Evolutionary conservation across 1,140 invertebrate species (phyloP), one percentile per base, ranked within the genome.

Genomic region (Scaptomyza pallida): DNA sequence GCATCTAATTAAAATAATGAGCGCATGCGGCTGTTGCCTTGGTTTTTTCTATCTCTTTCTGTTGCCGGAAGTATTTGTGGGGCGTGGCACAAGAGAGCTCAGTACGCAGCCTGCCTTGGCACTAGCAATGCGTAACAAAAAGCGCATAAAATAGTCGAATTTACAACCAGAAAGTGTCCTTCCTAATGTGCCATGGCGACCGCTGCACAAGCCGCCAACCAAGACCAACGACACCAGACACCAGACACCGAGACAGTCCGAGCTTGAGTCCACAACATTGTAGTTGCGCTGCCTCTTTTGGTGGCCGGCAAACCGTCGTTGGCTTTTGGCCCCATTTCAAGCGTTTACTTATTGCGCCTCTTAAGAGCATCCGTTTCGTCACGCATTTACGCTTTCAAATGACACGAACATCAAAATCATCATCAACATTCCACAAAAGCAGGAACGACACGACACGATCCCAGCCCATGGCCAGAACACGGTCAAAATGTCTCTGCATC

Each of bases 341-440:
- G 57, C 73, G 69, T 77, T 80, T 74, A 88, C 71, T 80, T 79
- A 81, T 86, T 86, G 75, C 60, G 71, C 75, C 63, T 78, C 81
- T 88, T 88, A 82, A 82, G 78, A 70, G 78, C 78, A 75, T 88
- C 82, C 78, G 72, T 78, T 88, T 88, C 78, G 75, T 82, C 78
- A 88, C 78, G 68, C 82, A 76, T 88, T 30, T 78, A 82, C 82
- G 82, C 75, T 78, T 88, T 78, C 72, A 48, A 88, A 77, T 69
- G 76, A 71, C 73, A 79, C 64, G 62, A 79, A 82, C 78, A 88
- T 88, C 78, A 86, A 86, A 86, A 88, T 88, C 74, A 82, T 88
- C 74, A 82, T 88, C 78, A 81, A 69, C 78, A 75, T 75, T 82
- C 71, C 70, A 45, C 70, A 47, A 30, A n/a, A 63, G 69, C 77